Conservation (phyloP, 1,140 invertebrate genomes). For the Teleopsis dalmanni region DNA sequence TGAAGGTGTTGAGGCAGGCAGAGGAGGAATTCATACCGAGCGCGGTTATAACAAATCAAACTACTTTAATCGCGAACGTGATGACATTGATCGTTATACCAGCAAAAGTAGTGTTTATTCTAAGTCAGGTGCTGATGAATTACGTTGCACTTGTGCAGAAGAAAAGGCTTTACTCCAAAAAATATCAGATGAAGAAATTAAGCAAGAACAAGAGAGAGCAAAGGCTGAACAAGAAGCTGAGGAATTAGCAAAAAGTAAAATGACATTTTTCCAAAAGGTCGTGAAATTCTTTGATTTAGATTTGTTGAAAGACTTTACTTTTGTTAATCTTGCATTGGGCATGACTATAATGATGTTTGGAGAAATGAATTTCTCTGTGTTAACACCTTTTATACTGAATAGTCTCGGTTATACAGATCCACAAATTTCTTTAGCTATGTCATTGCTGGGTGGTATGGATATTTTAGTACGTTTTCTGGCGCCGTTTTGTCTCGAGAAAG, state of each 20-base stretch:
- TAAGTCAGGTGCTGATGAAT: slow-evolving; percentile 15
- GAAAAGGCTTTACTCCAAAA: slow-evolving; percentile 28
- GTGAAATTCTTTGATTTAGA: slow-evolving; percentile 59
- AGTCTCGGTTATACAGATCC: slow-evolving; percentile 50
- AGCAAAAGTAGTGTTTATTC: slow-evolving; percentile 12
- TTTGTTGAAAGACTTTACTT: slow-evolving; percentile 57
- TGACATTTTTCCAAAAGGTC: slow-evolving; percentile 48
- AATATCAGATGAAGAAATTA: slow-evolving; percentile 25
- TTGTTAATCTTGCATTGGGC: slow-evolving; percentile 59
- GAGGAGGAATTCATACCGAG: background rate
- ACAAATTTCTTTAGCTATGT: slow-evolving; percentile 55
- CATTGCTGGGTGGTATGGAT: slow-evolving; percentile 52
- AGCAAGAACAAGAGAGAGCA: slow-evolving; percentile 13
- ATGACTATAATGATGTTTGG: slow-evolving; percentile 59
- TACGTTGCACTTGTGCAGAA: slow-evolving; percentile 33
- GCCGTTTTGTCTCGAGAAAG: slow-evolving; percentile 53
- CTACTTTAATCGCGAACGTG: slow-evolving; percentile 46
- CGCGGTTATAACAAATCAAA: slow-evolving; percentile 30
- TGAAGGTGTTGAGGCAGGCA: no score
- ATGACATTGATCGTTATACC: slow-evolving; percentile 31
- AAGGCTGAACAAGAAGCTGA: slow-evolving; percentile 19
- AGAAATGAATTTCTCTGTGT: slow-evolving; percentile 61
- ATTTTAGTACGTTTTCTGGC: slow-evolving; percentile 54
- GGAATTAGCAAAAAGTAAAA: slow-evolving; percentile 31
- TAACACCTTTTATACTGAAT: slow-evolving; percentile 59